phyloP scores from a whole-genome alignment of 2,888 invertebrate species.

The Cataglyphis livida region DNA sequence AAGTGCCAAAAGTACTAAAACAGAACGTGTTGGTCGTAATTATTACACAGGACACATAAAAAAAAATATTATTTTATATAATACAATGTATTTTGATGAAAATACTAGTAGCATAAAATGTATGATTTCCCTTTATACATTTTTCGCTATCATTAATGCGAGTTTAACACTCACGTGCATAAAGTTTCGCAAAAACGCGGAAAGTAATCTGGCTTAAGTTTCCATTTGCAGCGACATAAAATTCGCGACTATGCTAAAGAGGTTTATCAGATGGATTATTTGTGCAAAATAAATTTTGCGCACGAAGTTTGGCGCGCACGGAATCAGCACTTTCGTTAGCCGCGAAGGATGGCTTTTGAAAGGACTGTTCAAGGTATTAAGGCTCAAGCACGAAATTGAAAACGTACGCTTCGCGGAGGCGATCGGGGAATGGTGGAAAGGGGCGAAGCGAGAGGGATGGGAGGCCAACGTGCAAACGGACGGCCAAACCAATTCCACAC shows the following conservation, averaged over 20 bases:
- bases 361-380: constrained; percentile 68
- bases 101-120: background rate
- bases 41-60: background rate
- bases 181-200: constrained; percentile 26
- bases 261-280: constrained; percentile 60
- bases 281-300: constrained; percentile 67
- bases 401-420: constrained; percentile 64
- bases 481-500: constrained; percentile 70
- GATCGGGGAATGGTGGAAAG: background rate
- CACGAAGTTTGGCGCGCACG: constrained; percentile 33
- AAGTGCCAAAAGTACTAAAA: background rate
- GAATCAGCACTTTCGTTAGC: constrained; percentile 63
- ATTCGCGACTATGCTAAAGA: constrained; percentile 50
- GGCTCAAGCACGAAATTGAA: constrained; percentile 68
- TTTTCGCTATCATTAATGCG: constrained; percentile 37
- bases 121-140: background rate
- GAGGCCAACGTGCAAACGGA: constrained; percentile 61
- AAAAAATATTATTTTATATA: background rate
- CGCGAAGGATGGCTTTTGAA: constrained; percentile 70
- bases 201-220: constrained; percentile 55
- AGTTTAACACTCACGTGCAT: constrained; percentile 22
- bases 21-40: background rate
- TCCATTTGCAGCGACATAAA: constrained; percentile 53
- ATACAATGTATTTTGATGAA: background rate
- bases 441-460: constrained; percentile 49